A percentile compares a stretch with the other conserved stretches of the same genome.
Conservation (phyloP, 2,888 invertebrate species). For the Drosophila limbata region DNA sequence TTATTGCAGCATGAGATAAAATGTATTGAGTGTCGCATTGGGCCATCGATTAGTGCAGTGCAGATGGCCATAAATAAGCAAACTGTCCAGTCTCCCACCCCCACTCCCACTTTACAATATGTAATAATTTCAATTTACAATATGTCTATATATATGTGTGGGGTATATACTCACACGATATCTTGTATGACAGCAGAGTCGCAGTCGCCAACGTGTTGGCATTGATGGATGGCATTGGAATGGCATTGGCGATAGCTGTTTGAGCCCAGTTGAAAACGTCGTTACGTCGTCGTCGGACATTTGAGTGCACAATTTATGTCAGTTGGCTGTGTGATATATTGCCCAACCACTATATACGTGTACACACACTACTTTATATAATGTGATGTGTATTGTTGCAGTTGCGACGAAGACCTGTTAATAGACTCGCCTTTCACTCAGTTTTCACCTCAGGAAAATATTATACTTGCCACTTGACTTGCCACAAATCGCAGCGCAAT, state of each 20-base stretch:
- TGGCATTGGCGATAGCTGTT: slow-evolving; percentile 22
- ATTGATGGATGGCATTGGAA: slow-evolving; percentile 69
- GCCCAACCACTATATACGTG: slow-evolving; percentile 29
- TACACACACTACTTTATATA: slow-evolving; percentile 9
- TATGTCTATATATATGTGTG: slow-evolving; percentile 40
- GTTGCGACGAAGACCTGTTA: slow-evolving; percentile 29
- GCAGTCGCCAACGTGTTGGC: slow-evolving; percentile 66
- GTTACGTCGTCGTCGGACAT: slow-evolving; percentile 38
- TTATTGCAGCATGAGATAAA: slow-evolving; percentile 67
- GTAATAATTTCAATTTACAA: slow-evolving; percentile 76
- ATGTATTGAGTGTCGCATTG: slow-evolving; percentile 65
- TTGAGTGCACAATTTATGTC: slow-evolving; percentile 75
- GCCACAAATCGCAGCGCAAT: slow-evolving; percentile 66
- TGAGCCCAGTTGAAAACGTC: slow-evolving; percentile 12
- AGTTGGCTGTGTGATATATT: slow-evolving; percentile 68
- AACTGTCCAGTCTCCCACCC: not conserved
- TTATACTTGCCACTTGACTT: slow-evolving; percentile 62
- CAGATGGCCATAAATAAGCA: slow-evolving; percentile 72
- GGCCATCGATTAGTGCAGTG: slow-evolving; percentile 62
- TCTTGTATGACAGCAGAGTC: slow-evolving; percentile 53
- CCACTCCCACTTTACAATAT: slow-evolving; percentile 48
- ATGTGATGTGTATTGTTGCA: slow-evolving; percentile 8
- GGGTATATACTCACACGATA: slow-evolving; percentile 34
- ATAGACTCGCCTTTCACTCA: slow-evolving; percentile 42
- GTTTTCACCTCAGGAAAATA: not conserved